Percentiles rank a stretch among this genome's conserved stretches.
Evolutionary conservation across 2,113 vertebrate species (phyloP).

Genomic region (Colius striatus): DNA sequence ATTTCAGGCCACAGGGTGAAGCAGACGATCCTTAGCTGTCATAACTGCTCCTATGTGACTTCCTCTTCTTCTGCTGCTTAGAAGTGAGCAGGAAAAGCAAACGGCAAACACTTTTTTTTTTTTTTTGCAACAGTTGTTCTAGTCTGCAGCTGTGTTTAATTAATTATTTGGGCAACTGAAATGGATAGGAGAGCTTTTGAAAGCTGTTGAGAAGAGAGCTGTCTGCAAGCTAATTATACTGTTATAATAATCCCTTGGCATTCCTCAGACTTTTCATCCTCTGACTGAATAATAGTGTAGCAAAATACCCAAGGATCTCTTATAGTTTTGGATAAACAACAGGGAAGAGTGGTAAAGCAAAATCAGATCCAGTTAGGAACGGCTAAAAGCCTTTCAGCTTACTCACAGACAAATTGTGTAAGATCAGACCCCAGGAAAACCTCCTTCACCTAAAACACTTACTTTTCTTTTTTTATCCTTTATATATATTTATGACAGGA

Average conservation of each 20-base stretch:
- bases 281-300: background rate
- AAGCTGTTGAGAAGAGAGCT: constrained; percentile 48
- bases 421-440: background rate
- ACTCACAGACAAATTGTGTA: background rate
- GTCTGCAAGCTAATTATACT: constrained; percentile 58
- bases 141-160: constrained; percentile 65
- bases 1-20: background rate
- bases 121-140: constrained; percentile 46
- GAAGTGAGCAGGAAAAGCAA: constrained; percentile 12
- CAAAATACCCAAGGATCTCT: constrained; percentile 7
- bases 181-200: constrained; percentile 48
- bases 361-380: background rate
- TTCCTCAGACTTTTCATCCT: constrained; percentile 18
- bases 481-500: no score
- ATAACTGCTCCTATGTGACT: background rate
- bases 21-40: background rate
- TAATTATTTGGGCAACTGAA: constrained; percentile 60
- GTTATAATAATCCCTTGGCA: constrained; percentile 26
- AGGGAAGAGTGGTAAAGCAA: background rate
- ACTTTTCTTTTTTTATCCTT: background rate
- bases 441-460: background rate
- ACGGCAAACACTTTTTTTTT: background rate
- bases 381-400: background rate
- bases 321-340: background rate
- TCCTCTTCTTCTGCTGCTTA: background rate